Percentiles rank a stretch among this genome's conserved stretches.
Conservation (phyloP, 2,888 invertebrate species). For the Drosophila neoperkinsi region DNA sequence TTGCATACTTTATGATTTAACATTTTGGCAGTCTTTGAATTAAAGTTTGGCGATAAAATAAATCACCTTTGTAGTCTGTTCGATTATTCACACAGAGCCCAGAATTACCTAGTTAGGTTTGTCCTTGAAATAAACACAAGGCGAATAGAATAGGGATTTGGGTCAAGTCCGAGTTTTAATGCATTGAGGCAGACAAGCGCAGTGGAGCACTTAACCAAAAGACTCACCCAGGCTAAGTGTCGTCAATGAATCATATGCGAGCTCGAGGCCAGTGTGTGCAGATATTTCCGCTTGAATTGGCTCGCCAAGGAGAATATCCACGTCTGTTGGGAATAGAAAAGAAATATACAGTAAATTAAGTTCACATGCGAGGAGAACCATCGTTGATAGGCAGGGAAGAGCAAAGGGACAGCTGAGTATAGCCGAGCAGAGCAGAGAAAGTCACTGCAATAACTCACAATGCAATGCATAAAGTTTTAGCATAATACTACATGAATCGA, state of each 20-base stretch:
- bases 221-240: conserved; percentile 90
- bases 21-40: neutral
- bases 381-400: conserved; percentile 1
- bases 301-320: conserved; percentile 90
- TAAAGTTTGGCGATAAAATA: conserved; percentile 1
- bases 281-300: conserved; percentile 91
- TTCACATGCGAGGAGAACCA: conserved; percentile 22
- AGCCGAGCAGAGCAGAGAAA: neutral
- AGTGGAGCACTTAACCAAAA: conserved; percentile 47
- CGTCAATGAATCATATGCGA: conserved; percentile 89
- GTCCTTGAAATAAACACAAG: neutral
- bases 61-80: conserved; percentile 1
- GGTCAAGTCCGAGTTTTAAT: conserved; percentile 59
- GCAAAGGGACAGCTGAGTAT: neutral
- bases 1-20: neutral
- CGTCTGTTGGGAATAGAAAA: conserved; percentile 85
- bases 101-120: neutral
- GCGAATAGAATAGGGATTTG: conserved; percentile 40
- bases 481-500: conserved; percentile 64
- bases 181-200: conserved; percentile 45
- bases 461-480: conserved; percentile 69
- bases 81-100: neutral
- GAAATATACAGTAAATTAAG: conserved; percentile 36
- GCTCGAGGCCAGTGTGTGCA: conserved; percentile 90
- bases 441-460: conserved; percentile 59